phyloP scores from a whole-genome alignment of 2,888 invertebrate species.

The Meteorus colon region DNA sequence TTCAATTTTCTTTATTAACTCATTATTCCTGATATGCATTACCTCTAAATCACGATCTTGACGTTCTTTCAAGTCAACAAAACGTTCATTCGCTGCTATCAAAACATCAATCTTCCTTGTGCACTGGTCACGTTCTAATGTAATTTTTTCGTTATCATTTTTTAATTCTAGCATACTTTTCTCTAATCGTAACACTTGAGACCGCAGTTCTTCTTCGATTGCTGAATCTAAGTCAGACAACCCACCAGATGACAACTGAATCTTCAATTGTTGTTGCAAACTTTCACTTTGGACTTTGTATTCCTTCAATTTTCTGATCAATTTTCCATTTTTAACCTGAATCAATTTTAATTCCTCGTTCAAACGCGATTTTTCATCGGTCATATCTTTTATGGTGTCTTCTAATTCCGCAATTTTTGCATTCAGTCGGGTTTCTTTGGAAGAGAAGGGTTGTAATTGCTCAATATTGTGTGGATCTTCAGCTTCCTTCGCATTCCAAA shows the following conservation, averaged over 20 bases:
- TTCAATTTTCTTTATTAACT: conserved; percentile 78
- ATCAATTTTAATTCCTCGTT: conserved; percentile 79
- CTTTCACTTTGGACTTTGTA: conserved; percentile 82
- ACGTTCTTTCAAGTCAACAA: conserved; percentile 87
- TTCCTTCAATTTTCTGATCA: conserved; percentile 89
- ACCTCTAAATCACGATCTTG: conserved; percentile 85
- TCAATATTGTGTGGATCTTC: conserved; percentile 26
- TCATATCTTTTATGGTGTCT: conserved; percentile 77
- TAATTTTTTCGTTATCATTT: conserved; percentile 77
- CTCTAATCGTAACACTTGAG: conserved; percentile 80
- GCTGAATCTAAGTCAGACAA: conserved; percentile 83
- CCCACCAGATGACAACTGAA: conserved; percentile 75
- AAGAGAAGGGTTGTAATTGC: conserved; percentile 20
- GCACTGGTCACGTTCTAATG: conserved; percentile 81
- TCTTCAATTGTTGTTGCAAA: conserved; percentile 76
- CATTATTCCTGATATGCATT: conserved; percentile 83
- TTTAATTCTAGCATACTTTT: conserved; percentile 78
- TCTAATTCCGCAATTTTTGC: conserved; percentile 76
- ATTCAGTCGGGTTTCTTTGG: conserved; percentile 61
- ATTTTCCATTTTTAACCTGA: conserved; percentile 84
- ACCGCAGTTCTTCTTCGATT: conserved; percentile 86
- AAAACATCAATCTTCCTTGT: conserved; percentile 84
- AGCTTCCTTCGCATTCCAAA: conserved; percentile 77
- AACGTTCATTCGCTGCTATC: conserved; percentile 83
- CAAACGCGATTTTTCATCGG: conserved; percentile 77